Percentiles rank a stretch among this genome's conserved stretches.
Evolutionary conservation across 2,113 vertebrate species (phyloP).

Genomic region (Chionomys nivalis): DNA sequence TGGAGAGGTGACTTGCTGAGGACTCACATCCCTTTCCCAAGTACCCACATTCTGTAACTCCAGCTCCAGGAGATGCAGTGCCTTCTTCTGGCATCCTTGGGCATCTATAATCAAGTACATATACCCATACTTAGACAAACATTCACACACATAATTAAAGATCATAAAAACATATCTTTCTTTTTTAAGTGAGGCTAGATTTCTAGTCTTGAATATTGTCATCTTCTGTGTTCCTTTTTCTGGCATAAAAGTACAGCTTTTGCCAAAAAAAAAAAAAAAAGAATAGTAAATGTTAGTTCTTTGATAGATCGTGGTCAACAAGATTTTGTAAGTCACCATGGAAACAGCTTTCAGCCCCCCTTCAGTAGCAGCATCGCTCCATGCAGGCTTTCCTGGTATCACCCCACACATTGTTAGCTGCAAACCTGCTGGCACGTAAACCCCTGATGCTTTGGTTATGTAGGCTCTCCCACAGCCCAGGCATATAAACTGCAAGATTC

Average conservation of each 20-base stretch:
- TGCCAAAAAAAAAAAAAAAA: constrained; percentile 2
- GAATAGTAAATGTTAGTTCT: neutral
- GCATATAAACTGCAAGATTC: neutral
- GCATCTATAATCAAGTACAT: neutral
- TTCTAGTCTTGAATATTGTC: neutral
- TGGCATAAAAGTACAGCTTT: neutral
- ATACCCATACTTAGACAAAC: neutral
- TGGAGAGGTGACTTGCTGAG: neutral
- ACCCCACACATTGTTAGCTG: constrained; percentile 67
- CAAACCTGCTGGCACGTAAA: neutral
- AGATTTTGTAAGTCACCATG: constrained; percentile 58
- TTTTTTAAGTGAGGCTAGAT: neutral
- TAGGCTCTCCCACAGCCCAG: neutral
- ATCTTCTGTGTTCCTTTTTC: neutral
- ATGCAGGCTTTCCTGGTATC: constrained; percentile 60
- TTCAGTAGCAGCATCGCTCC: constrained; percentile 68
- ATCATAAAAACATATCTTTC: neutral
- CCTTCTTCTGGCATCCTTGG: neutral
- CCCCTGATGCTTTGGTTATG: neutral
- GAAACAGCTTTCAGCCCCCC: constrained; percentile 55
- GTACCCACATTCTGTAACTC: neutral
- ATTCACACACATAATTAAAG: neutral
- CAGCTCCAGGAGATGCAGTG: neutral
- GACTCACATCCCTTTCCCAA: neutral
- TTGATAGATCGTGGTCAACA: constrained; percentile 58